Base-by-base conservation (phyloP, 2,888 invertebrate genomes). In the Andricus curvator region DNA sequence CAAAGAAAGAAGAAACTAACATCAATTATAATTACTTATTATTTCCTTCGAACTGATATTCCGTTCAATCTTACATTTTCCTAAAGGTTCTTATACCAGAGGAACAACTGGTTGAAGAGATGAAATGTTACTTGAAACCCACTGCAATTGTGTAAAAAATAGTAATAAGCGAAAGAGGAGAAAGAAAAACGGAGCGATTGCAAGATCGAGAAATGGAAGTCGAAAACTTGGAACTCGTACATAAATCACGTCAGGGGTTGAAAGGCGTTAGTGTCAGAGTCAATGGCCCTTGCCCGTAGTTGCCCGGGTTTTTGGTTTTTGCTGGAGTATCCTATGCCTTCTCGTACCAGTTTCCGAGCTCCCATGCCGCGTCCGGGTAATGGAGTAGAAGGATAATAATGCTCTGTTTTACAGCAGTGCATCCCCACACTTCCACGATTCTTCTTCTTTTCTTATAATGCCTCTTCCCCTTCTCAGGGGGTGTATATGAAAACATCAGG, bases 381-480 rank as follows among this genome's bases (percentile, higher is more conserved):
- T 90, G 90, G 90, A 88, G 88, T 90, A 90, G 91, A 90, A 90
- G 89, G 89, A 90, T 90, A 90, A 90, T 90, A 90, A 90, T 89
- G 89, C 88, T 90, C 88, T 89, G 90, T 90, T 89, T 90, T 90
- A 89, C 90, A 90, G 88, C 86, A 84, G 82, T 62, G 70, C 80
- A 80, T 80, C 78, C 60, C 66, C 66, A 78, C 62, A 66, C 78
- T 22, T 78, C 68, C 81, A 79, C 80, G 81, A 80, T 80, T 82
- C 13, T 22, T 74, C 37, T 74, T 74, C 22, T 33, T 74, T 51
- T 56, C 74, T 74, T 33, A 37, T 33, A 29, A 86, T 84, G 82
- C 84, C 84, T 83, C 83, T 83, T 83, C 82, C 79, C 82, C 81
- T 48, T 15, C 56, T 60, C 56, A 33, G 37, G 37, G 65, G 68